phyloP scores from a whole-genome alignment of 2,888 invertebrate genomes.

The Drosophila melanosoma region DNA sequence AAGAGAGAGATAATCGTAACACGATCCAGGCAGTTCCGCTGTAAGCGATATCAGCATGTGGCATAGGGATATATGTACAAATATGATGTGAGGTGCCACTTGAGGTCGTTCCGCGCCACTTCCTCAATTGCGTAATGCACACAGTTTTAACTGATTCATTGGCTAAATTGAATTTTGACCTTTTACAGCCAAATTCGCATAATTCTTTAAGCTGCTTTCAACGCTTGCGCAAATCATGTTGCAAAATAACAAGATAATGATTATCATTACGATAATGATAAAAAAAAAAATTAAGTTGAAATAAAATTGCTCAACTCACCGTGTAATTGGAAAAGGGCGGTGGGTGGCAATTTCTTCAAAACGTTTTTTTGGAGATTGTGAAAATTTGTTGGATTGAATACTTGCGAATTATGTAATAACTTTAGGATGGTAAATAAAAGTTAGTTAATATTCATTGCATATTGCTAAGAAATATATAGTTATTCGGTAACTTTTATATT shows the following conservation, averaged over 20 bases:
- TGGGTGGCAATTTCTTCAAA: conserved; percentile 15
- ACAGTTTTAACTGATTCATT: not conserved
- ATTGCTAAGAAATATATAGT: not conserved
- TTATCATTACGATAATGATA: conserved; percentile 24
- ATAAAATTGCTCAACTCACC: conserved; percentile 59
- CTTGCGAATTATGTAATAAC: conserved; percentile 23
- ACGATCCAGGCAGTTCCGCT: conserved; percentile 42
- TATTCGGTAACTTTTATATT: not conserved
- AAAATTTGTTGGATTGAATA: conserved; percentile 10
- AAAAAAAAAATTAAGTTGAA: conserved; percentile 1
- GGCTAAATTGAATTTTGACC: conserved; percentile 8
- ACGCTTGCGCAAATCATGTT: conserved; percentile 54
- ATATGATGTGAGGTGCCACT: not conserved
- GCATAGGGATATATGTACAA: conserved; percentile 28
- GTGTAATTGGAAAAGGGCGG: conserved; percentile 39
- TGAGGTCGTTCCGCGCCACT: conserved; percentile 32
- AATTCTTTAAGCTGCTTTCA: conserved; percentile 36
- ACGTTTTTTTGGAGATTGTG: conserved; percentile 17
- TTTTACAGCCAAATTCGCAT: conserved; percentile 21
- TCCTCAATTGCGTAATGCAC: conserved; percentile 37
- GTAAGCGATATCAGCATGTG: conserved; percentile 45
- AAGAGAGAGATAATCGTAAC: conserved; percentile 23
- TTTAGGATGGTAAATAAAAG: not conserved
- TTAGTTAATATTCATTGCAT: not conserved
- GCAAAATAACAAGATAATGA: conserved; percentile 36